Conservation (phyloP, 2,888 invertebrate genomes). For the Drosophila hawaiiensis region DNA sequence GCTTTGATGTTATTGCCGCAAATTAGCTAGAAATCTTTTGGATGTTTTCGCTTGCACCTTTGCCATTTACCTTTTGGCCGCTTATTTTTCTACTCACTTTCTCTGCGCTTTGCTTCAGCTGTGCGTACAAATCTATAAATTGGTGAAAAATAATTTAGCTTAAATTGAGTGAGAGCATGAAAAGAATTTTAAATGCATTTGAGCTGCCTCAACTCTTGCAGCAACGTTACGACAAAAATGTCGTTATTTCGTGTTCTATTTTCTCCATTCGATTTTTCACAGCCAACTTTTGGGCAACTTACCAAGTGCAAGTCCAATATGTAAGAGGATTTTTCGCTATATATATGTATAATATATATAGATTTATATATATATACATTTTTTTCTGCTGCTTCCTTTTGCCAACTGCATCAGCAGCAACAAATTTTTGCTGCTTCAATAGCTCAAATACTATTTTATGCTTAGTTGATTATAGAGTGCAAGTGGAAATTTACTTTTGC, state of each 20-base stretch:
- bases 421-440: conserved; percentile 77
- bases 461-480: conserved; percentile 80
- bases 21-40: conserved; percentile 79
- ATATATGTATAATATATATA: conserved; percentile 23
- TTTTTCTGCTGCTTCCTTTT: conserved; percentile 17
- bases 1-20: conserved; percentile 81
- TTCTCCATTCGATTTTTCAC: conserved; percentile 10
- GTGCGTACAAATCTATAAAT: conserved; percentile 52
- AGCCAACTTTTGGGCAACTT: conserved; percentile 44
- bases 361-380: not conserved
- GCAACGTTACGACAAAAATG: conserved; percentile 12
- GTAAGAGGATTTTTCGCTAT: conserved; percentile 62
- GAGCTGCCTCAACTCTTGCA: conserved; percentile 13
- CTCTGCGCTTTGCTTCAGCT: conserved; percentile 33
- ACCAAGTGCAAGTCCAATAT: conserved; percentile 54
- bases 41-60: conserved; percentile 55
- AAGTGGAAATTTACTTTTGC: conserved; percentile 69
- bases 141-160: conserved; percentile 74
- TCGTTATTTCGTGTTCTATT: conserved; percentile 27
- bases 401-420: conserved; percentile 39
- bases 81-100: conserved; percentile 30
- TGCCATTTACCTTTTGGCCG: conserved; percentile 55
- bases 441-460: conserved; percentile 79
- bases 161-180: conserved; percentile 77
- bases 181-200: conserved; percentile 71